Percentiles rank a stretch among this genome's conserved stretches.
These are phyloP conservation scores for Asteroscopus sphinx DNA, from an alignment of 2,888 invertebrate genomes.

Conservation along the genomic window DNA sequence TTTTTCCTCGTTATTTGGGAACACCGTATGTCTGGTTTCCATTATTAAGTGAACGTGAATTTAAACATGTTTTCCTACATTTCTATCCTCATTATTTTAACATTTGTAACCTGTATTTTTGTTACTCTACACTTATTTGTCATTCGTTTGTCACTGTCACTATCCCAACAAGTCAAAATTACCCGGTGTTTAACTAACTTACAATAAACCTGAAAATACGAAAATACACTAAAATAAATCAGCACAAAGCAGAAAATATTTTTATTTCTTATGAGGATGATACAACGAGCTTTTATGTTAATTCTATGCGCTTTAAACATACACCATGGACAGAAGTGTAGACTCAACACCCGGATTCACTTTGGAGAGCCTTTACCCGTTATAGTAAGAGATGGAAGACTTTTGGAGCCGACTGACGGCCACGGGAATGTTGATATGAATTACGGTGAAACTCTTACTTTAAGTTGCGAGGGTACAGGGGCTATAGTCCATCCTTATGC, in stretches of 20 bases:
- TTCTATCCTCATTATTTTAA: conserved; percentile 1
- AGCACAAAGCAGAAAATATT: conserved; percentile 6
- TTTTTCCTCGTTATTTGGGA: conserved; percentile 6
- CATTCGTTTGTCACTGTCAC: too few species aligned
- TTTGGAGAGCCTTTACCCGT: conserved; percentile 80
- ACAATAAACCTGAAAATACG: neutral
- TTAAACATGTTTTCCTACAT: neutral
- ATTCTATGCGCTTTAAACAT: conserved; percentile 75
- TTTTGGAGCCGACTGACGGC: conserved; percentile 77
- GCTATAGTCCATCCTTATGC: conserved; percentile 70
- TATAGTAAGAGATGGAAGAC: conserved; percentile 70
- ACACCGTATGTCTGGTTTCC: neutral
- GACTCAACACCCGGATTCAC: conserved; percentile 71
- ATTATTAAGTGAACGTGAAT: neutral
- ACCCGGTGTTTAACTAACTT: conserved; percentile 2
- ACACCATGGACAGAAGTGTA: conserved; percentile 69
- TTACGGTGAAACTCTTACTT: conserved; percentile 71
- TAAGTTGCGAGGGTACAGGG: conserved; percentile 77
- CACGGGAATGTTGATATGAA: conserved; percentile 73
- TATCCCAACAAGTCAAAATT: too few species aligned
- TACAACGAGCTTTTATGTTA: conserved; percentile 67
- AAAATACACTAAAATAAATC: neutral
- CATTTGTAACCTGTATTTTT: conserved; percentile 12
- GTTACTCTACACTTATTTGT: conserved; percentile 1
- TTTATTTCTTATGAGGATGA: conserved; percentile 59